phyloP scores from a whole-genome alignment of 2,113 vertebrate genomes.

The Odocoileus hemionus region DNA sequence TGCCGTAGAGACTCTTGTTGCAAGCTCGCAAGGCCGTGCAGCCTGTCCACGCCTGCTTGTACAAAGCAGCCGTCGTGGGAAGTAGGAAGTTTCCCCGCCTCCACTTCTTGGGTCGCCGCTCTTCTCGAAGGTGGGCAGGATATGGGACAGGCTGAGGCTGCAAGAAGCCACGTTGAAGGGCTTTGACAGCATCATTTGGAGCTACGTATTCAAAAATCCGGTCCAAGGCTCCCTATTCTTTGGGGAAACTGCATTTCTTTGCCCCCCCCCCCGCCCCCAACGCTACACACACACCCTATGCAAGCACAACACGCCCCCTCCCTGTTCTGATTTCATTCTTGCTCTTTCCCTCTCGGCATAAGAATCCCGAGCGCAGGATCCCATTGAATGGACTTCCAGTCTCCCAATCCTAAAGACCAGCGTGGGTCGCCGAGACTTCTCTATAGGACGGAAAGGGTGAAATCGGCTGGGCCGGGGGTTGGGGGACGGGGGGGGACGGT shows the following conservation, averaged over 20 bases:
- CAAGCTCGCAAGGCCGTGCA: background rate
- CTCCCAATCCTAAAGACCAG: background rate
- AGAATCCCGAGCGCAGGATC: background rate
- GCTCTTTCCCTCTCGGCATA: background rate
- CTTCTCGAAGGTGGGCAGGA: background rate
- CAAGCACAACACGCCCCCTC: background rate
- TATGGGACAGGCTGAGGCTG: background rate
- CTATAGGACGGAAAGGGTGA: background rate
- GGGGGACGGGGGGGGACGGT: background rate
- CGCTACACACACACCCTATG: background rate
- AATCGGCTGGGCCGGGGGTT: background rate
- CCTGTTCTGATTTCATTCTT: background rate
- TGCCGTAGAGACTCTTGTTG: background rate
- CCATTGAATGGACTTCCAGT: background rate
- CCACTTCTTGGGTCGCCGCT: background rate
- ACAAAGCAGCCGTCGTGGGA: background rate
- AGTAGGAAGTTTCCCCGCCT: conserved; percentile 60
- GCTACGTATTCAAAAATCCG: background rate
- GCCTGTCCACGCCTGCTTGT: background rate
- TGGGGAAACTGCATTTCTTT: background rate
- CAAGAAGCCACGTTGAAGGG: background rate
- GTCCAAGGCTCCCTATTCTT: background rate
- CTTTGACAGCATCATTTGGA: background rate
- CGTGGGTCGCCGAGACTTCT: background rate
- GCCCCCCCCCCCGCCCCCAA: too few relatives aligned